These are phyloP conservation scores for Piscicola geometra DNA, from an alignment of 2,888 invertebrate species.

Conservation along the genomic window DNA sequence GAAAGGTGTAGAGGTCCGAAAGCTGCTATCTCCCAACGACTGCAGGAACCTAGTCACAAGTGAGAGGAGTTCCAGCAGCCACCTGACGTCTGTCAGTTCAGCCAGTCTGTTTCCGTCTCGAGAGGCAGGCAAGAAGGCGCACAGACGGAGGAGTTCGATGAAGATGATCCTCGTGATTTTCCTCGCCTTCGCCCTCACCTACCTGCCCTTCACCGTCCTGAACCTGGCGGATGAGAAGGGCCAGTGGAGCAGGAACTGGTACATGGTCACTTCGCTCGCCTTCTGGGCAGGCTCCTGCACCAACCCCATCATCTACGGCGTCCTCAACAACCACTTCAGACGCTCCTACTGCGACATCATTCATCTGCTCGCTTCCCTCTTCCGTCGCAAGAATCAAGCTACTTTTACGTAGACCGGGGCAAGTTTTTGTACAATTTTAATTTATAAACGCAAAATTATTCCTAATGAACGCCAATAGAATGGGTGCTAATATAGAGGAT, in stretches of 20 bases:
- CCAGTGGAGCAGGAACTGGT: constrained; percentile 29
- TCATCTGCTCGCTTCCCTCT: background rate
- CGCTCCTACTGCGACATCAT: constrained; percentile 23
- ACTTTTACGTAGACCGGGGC: too few species aligned
- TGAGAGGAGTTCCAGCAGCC: background rate
- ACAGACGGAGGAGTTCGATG: constrained; percentile 32
- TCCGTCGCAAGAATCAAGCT: constrained; percentile 16
- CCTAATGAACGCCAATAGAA: too few species aligned
- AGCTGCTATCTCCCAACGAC: background rate
- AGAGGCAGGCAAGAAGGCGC: background rate
- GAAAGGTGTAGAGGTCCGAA: too few species aligned
- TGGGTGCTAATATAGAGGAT: too few species aligned
- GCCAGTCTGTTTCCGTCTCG: too few species aligned
- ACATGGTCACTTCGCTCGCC: constrained; percentile 35
- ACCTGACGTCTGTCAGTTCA: background rate
- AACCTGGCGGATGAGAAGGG: constrained; percentile 32
- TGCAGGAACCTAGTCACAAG: background rate
- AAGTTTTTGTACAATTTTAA: too few species aligned
- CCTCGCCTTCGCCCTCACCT: constrained; percentile 34
- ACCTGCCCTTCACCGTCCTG: constrained; percentile 37
- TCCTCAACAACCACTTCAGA: constrained; percentile 36
- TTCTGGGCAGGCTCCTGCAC: constrained; percentile 38
- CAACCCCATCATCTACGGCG: constrained; percentile 37
- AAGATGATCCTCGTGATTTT: constrained; percentile 38
- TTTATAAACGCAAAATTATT: too few species aligned